Percentiles rank a stretch among this genome's conserved stretches.
phyloP scores from a whole-genome alignment of 2,113 vertebrate species.

The Protomyctophum bolini region DNA sequence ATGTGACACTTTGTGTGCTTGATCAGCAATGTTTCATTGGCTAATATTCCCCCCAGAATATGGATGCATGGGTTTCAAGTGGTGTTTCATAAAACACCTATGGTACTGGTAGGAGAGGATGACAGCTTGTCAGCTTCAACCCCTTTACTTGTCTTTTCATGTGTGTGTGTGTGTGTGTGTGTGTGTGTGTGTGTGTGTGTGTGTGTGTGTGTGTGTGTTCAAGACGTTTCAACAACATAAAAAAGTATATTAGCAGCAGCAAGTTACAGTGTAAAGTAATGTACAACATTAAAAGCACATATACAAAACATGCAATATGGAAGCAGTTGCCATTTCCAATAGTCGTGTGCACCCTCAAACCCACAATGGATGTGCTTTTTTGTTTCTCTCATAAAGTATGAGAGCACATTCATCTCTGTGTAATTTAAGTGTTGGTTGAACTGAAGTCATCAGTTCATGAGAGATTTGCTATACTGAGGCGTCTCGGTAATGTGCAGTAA shows the following conservation, averaged over 20 bases:
- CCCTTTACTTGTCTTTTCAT: conserved; percentile 23
- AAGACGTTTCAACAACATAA: too few relatives aligned
- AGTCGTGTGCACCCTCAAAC: background rate
- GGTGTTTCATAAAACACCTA: conserved; percentile 49
- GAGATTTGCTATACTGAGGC: background rate
- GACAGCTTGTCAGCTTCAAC: conserved; percentile 35
- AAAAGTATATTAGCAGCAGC: too few relatives aligned
- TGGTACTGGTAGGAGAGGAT: conserved; percentile 64
- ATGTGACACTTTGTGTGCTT: too few relatives aligned
- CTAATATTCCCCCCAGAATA: too few relatives aligned
- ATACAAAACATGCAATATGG: too few relatives aligned
- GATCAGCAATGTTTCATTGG: too few relatives aligned
- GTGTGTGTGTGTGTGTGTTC: background rate
- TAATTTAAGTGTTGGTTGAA: too few relatives aligned
- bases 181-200: background rate
- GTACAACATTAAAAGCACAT: too few relatives aligned
- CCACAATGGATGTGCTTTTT: background rate
- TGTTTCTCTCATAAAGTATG: background rate
- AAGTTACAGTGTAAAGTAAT: too few relatives aligned
- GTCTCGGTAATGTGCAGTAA: conserved; percentile 6
- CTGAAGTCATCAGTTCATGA: background rate
- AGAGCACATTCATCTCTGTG: background rate
- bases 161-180: conserved; percentile 28
- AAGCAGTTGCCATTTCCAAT: too few relatives aligned
- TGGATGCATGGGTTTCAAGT: too few relatives aligned